Evolutionary conservation across 2,113 vertebrate genomes (phyloP), one percentile per base, ranked within the genome.

Genomic region (Cisticola juncidis): DNA sequence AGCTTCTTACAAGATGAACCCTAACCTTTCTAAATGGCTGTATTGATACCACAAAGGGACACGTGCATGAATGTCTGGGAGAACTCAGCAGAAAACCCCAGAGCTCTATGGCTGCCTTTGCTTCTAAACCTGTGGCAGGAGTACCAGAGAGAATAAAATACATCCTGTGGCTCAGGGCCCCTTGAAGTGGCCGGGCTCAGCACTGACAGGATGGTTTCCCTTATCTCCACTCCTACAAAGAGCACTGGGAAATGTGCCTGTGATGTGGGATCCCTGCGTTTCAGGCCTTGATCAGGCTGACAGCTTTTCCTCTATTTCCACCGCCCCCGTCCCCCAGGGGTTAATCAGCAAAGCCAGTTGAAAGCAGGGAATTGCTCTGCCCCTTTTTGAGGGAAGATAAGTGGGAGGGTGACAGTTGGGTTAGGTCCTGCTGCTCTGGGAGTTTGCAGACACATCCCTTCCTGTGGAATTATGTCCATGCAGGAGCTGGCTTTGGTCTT

Each of bases 131-230:
- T 81, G 53, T 20, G 25, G 68, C 56, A 73, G 16, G 79, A 80
- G 40, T 28, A 36, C 42, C 0, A 0, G 11, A 48, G 58, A 81
- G 31, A 35, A 78, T 40, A 24, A 19, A 78, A 45, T 28, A 19
- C 40, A 19, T 45, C 4, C 5, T 74, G 65, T 28, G 79, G 81
- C 72, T 90, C 16, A 4, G 0, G 0, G 64, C 60, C 36, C 61
- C 94, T 96, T 95, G 95, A 95, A 93, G 92, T 95, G 93, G 88
- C 82, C 88, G 71, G 50, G n/a, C 54, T 92, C 36, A 23, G 60
- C 17, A 56, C 51, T 78, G 76, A 35, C 28, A 48, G 79, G 44
- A 60, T 71, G 76, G 64, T 44, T 94, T 96, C 72, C 88, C 81
- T 93, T 86, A 78, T 90, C 90, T 86, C 2, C 0, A 1, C 56